Evolutionary conservation across 2,888 invertebrate species (phyloP), one percentile per base, ranked within the genome.

Genomic region (Neoitamus cyanurus): DNA sequence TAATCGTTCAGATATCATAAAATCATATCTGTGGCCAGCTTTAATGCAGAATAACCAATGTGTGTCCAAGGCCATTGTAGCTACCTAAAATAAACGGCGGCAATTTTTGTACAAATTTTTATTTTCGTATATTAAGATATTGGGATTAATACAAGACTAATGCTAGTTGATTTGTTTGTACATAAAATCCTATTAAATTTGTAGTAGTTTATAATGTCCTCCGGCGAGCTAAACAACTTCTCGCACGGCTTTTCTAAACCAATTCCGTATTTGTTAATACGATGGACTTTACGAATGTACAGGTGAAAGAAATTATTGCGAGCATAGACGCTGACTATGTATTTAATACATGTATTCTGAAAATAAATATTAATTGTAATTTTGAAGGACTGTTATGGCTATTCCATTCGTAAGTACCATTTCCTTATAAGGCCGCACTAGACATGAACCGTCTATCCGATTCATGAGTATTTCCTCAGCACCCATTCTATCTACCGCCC

Each of bases 1-100:
- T 89, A 93, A 94, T 1, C 94, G 94, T 87, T 95, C 94, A 7
- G 95, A 95, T 89, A 93, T 94, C 75, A 95, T 97, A 88, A 94
- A 94, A 89, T 94, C 95, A 1, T 97, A 96, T 91, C 92, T 97
- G 82, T 97, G 97, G 97, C 97, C 97, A 0, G 95, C 96, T 0
- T 92, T 97, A 72, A 92, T 96, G 91, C 95, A 96, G 87, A 94
- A 94, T 30, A 94, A 94, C 87, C 93, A 93, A 69, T 97, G 96
- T 90, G 95, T 96, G 85, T 95, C 96, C 91, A 95, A 97, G 90
- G 97, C 96, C 1, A 95, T 97, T 31, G 97, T 97, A 68, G 93
- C 97, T 87, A 84, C 84, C 37, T 85, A 87, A 87, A 87, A 87
- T 42, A 83, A 78, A 37, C 80, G 70, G 37, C 20, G 48, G 78